These are phyloP conservation scores for Glareola pratincola DNA, from an alignment of 2,113 vertebrate genomes.

Conservation along the genomic window DNA sequence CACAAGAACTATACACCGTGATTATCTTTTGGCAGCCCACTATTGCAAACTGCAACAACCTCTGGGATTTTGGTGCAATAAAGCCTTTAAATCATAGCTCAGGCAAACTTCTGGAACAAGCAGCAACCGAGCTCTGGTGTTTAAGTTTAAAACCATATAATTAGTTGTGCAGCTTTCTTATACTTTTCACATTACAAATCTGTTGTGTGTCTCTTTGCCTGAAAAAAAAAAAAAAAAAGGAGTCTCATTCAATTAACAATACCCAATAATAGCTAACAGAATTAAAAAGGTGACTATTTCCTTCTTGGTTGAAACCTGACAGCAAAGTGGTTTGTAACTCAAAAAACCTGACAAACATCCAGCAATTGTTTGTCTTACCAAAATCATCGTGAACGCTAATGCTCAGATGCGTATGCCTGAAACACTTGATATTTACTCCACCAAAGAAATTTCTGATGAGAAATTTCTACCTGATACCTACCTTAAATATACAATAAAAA, in stretches of 20 bases:
- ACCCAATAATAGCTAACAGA: neutral
- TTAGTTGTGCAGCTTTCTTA: neutral
- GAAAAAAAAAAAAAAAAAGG: accelerated
- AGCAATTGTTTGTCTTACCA: neutral
- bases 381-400: neutral
- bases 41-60: neutral
- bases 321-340: neutral
- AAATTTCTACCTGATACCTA: neutral
- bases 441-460: neutral
- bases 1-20: neutral
- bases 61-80: constrained; percentile 18
- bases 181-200: neutral
- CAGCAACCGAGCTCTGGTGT: neutral
- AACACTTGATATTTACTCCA: neutral
- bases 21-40: neutral
- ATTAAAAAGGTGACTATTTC: neutral
- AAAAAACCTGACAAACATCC: neutral
- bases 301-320: neutral
- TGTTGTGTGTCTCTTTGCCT: neutral
- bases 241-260: neutral
- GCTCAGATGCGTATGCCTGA: neutral
- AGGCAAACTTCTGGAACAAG: neutral
- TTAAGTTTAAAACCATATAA: neutral
- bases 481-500: neutral
- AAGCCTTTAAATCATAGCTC: neutral